Conservation (phyloP, 2,797 vertebrate genomes). For the Pagetopsis macropterus region DNA sequence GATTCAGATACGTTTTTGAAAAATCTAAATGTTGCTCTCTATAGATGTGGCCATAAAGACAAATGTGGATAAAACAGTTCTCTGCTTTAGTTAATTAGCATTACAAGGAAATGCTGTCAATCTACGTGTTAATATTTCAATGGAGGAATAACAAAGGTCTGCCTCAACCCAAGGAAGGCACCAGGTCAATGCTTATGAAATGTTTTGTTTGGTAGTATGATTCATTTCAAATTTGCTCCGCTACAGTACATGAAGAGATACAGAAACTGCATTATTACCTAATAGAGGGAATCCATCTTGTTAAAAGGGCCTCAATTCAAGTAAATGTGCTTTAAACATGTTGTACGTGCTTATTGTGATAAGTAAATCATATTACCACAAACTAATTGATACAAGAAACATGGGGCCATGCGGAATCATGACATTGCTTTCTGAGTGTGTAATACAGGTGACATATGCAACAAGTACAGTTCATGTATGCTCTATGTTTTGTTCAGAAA, state of each 20-base stretch:
- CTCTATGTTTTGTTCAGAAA: background rate
- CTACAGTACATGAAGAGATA: background rate
- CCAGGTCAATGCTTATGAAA: background rate
- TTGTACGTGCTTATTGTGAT: background rate
- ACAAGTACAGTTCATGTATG: background rate
- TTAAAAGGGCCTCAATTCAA: background rate
- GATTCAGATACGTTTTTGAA: conserved; percentile 21
- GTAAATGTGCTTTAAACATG: background rate
- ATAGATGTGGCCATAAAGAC: background rate
- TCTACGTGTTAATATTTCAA: background rate
- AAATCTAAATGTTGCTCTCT: conserved; percentile 1
- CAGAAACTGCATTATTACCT: background rate
- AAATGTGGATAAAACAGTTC: conserved; percentile 5
- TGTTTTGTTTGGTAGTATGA: background rate
- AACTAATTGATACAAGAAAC: background rate
- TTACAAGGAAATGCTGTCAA: background rate
- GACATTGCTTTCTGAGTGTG: background rate
- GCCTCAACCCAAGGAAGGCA: background rate
- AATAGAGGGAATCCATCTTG: background rate
- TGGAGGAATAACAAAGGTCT: background rate
- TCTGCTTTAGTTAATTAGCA: conserved; percentile 4
- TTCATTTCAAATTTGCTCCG: background rate
- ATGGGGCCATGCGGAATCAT: background rate
- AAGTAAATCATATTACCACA: background rate
- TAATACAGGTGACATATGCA: background rate